Evolutionary conservation across 2,797 vertebrate genomes (phyloP).

Genomic region (Falco novaeseelandiae): DNA sequence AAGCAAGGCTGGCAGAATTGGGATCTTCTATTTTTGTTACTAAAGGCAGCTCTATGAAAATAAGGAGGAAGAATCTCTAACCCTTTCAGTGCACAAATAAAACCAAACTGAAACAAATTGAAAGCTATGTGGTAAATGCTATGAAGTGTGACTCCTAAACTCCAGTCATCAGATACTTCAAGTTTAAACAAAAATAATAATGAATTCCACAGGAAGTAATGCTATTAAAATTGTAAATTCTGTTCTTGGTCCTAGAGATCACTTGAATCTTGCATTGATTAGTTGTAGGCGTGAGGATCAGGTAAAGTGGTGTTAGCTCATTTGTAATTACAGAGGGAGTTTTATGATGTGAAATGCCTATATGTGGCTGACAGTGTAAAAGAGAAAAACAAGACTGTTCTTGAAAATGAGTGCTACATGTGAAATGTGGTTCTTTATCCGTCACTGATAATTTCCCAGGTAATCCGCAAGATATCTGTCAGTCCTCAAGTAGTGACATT

Average conservation of each 20-base stretch:
- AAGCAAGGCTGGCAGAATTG: background rate
- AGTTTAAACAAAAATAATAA: background rate
- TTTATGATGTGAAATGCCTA: background rate
- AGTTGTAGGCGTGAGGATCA: background rate
- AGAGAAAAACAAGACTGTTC: background rate
- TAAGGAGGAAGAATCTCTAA: background rate
- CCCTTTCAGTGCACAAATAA: background rate
- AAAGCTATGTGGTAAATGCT: background rate
- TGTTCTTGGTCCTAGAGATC: background rate
- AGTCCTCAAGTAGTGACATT: background rate
- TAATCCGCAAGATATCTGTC: background rate
- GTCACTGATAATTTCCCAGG: background rate
- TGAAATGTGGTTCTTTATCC: background rate
- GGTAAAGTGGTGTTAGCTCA: background rate
- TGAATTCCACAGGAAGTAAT: background rate
- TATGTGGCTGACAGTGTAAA: background rate
- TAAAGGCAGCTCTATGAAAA: background rate
- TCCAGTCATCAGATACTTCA: background rate
- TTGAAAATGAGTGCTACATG: background rate
- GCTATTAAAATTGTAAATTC: background rate
- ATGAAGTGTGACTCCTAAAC: background rate
- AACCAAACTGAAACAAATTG: background rate
- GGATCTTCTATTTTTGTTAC: background rate
- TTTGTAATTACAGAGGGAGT: background rate
- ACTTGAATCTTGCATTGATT: slow-evolving; percentile 1